Evolutionary conservation across 2,888 invertebrate genomes (phyloP).

Genomic region (Amphipoea lucens): DNA sequence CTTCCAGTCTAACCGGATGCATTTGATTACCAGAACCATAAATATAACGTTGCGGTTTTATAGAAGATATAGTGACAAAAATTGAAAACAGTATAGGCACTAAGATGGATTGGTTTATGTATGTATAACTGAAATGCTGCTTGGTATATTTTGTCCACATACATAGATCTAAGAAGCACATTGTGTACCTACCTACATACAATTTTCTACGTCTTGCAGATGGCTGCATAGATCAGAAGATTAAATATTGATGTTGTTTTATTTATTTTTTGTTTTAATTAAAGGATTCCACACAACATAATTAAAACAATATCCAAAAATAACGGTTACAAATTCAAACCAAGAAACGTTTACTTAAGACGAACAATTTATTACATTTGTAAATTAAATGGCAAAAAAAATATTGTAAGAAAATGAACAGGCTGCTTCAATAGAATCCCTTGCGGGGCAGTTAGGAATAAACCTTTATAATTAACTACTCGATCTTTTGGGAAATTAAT

Average conservation of each 20-base stretch:
- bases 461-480: constrained; percentile 65
- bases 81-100: no score
- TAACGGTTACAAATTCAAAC: constrained; percentile 17
- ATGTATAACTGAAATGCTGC: not conserved
- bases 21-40: no score
- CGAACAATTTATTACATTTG: constrained; percentile 60
- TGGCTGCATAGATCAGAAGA: not conserved
- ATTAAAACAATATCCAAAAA: constrained; percentile 12
- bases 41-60: no score
- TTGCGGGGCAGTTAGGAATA: constrained; percentile 58
- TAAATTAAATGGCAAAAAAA: constrained; percentile 62
- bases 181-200: no score
- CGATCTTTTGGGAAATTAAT: constrained; percentile 71
- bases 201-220: not conserved
- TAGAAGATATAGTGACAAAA: no score
- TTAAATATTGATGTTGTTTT: not conserved
- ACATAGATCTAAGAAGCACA: not conserved
- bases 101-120: no score
- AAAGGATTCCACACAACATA: not conserved
- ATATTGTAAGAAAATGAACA: constrained; percentile 64
- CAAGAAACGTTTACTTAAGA: constrained; percentile 32
- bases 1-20: no score
- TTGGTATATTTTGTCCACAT: no score
- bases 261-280: not conserved
- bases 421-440: constrained; percentile 53